phyloP scores from a whole-genome alignment of 2,797 vertebrate genomes.

The Acridotheres tristis region DNA sequence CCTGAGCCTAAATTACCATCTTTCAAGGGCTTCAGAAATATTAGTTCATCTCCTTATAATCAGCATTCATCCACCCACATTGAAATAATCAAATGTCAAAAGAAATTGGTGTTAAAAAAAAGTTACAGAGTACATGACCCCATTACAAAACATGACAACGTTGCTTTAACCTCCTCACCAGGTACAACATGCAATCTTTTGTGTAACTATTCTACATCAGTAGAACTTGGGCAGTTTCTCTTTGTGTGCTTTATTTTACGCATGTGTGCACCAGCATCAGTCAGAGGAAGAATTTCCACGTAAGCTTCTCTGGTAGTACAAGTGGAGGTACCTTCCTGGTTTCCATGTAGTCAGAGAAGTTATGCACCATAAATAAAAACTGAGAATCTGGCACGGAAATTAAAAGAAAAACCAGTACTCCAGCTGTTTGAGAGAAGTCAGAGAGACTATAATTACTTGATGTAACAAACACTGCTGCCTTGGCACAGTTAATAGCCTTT shows the following conservation, averaged over 20 bases:
- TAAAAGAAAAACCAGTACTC: neutral
- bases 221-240: neutral
- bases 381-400: neutral
- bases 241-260: neutral
- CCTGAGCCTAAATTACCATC: neutral
- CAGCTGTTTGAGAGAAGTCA: neutral
- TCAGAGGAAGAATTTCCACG: neutral
- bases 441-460: neutral
- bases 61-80: neutral
- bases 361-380: neutral
- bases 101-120: neutral
- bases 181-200: neutral
- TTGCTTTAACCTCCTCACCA: neutral
- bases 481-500: neutral
- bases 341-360: neutral
- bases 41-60: neutral
- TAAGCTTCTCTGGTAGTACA: neutral
- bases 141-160: neutral
- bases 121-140: neutral
- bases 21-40: neutral
- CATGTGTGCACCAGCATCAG: neutral
- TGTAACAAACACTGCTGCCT: neutral
- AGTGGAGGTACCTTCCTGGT: neutral
- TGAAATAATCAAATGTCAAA: neutral
- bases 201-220: neutral